Evolutionary conservation across 1,140 invertebrate genomes (phyloP).

Genomic region (Heliconius eleuchia): DNA sequence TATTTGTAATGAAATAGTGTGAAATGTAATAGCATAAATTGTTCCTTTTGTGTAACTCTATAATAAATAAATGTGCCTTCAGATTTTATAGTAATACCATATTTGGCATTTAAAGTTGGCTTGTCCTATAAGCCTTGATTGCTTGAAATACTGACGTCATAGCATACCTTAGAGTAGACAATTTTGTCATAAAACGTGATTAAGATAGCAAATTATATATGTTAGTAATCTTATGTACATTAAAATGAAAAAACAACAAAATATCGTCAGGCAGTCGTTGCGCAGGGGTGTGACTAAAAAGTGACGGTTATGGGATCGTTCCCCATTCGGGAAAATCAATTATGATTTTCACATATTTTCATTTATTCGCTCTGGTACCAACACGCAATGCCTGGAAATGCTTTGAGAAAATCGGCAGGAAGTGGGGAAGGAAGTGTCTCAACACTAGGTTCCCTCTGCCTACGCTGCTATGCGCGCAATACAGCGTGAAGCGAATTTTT

Average conservation of each 20-base stretch:
- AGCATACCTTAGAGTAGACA: conserved; percentile 10
- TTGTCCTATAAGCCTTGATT: conserved; percentile 13
- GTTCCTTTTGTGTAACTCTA: not conserved
- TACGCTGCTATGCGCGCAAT: too few relatives aligned
- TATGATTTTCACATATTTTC: too few relatives aligned
- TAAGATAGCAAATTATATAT: not conserved
- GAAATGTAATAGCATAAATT: not conserved
- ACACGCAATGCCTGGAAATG: too few relatives aligned
- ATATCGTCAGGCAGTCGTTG: too few relatives aligned
- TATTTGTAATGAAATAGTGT: conserved; percentile 3
- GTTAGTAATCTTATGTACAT: not conserved
- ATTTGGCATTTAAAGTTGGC: conserved; percentile 10
- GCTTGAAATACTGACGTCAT: conserved; percentile 2
- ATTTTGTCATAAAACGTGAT: conserved; percentile 9
- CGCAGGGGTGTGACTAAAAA: too few relatives aligned
- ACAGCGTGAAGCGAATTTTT: too few relatives aligned
- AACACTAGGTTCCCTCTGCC: too few relatives aligned
- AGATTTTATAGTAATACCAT: not conserved
- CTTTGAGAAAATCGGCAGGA: too few relatives aligned
- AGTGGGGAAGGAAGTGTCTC: too few relatives aligned
- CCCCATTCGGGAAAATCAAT: too few relatives aligned
- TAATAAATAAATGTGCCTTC: not conserved
- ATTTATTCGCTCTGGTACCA: too few relatives aligned
- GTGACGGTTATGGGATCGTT: too few relatives aligned
- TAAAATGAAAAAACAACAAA: not conserved